Evolutionary conservation across 2,888 invertebrate species (phyloP), one percentile per base, ranked within the genome.

Genomic region (Bembecia ichneumoniformis): DNA sequence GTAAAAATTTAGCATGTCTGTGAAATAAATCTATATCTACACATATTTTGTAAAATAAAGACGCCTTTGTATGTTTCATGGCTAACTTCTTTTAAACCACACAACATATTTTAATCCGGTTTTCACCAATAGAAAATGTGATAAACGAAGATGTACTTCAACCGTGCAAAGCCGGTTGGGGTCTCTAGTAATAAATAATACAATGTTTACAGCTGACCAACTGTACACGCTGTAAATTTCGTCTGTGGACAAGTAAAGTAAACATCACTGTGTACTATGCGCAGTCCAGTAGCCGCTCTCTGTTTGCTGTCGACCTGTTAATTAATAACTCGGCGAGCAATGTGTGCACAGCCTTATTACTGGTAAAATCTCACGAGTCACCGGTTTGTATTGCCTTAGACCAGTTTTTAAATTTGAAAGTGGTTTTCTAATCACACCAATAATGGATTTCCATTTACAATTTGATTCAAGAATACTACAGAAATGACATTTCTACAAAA

Each of bases 281-380:
- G 83, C 83, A 79, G 74, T 64, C 74, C 86, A 65, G 86, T 84
- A 87, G 86, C 86, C 72, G 70, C 74, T 68, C 72, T 71, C 77
- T 86, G 82, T 86, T 87, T 87, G 77, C 83, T 84, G 86, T 86
- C 86, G 83, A 87, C 80, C 81, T 84, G 86, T 80, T 87, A 87
- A 87, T 87, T 87, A 87, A 87, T 86, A 86, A 87, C 84, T 71
- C 82, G 82, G 73, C 72, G 81, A 68, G 68, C 74, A 68, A 66
- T 84, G 82, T 84, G 71, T 84, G 80, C 86, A 81, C 82, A 82
- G 82, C 84, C 86, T 87, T 87, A 87, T 87, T 87, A 86, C 86
- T 71, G 73, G 84, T 86, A 84, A 82, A 83, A 87, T 86, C 82
- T 83, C 81, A 84, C 84, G 74, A 83, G 82, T 86, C 86, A 87